Evolutionary conservation across 2,113 vertebrate genomes (phyloP), one percentile per base, ranked within the genome.

Genomic region (Natator depressus): DNA sequence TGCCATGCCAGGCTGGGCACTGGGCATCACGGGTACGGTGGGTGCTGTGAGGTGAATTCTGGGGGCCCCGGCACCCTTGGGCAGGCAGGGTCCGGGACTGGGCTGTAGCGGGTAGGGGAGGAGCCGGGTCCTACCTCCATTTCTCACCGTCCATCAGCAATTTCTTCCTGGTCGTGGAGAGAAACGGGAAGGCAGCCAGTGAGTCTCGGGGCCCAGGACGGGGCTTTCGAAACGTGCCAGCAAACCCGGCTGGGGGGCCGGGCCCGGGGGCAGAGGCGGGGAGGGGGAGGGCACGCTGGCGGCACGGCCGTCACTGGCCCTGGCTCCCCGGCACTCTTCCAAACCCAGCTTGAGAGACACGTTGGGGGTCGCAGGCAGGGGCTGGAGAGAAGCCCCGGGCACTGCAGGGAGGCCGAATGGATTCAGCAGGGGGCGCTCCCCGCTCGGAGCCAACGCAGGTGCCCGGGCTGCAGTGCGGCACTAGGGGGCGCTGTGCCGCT

Each of bases 101-200:
- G 57, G 57, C 57, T 59, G 35, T 38, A 19, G 0, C 1, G n/a
- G 59, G 72, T 0, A 0, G 1, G n/a, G 6, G 8, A 53, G 95
- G 82, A n/a, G 95, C 14, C 80, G 62, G 80, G 10, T 65, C 96
- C 65, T 96, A 98, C 97, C 97, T 98, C 85, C 50, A 19, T 69
- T 87, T 95, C 79, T 97, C 97, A 88, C 95, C 93, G 0, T 92
- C 95, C 0, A 93, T 90, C 80, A 93, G 85, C 0, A 91, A 95
- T 69, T 97, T 97, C 89, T 97, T 98, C 96, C 97, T 98, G 93
- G 6, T 9, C 62, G 25, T 0, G 5, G 16, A 83, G 10, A 85
- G 3, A 95, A 29, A 87, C 1, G 3, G 47, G 86, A 84, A 95
- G 84, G 49, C 50, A 91, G 27, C 47, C 0, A 1, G 25, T 91